Evolutionary conservation across 1,140 invertebrate species (phyloP).

Genomic region (Drosophila nasuta): DNA sequence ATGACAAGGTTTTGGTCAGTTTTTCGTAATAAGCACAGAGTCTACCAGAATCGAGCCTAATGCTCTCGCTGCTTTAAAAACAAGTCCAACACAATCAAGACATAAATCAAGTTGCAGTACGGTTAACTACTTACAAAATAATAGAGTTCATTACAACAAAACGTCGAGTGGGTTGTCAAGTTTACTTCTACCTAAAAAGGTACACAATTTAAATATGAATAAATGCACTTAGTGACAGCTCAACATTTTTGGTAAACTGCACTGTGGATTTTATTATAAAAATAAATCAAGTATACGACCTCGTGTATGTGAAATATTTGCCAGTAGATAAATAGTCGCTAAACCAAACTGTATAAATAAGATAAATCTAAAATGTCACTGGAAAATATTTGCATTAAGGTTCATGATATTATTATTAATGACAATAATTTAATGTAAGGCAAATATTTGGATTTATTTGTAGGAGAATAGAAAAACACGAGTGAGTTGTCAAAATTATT

Average conservation of each 20-base stretch:
- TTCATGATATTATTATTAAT: too few relatives aligned
- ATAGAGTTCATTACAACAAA: background rate
- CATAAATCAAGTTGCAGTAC: background rate
- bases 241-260: background rate
- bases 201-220: background rate
- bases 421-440: too few relatives aligned
- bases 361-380: too few relatives aligned
- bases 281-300: background rate
- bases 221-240: background rate
- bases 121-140: constrained; percentile 1
- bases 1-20: constrained; percentile 54
- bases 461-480: too few relatives aligned
- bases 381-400: too few relatives aligned
- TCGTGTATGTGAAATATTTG: too few relatives aligned
- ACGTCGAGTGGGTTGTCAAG: background rate
- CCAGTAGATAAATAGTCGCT: too few relatives aligned
- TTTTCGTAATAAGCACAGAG: background rate
- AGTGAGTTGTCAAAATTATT: too few relatives aligned
- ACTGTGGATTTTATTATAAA: background rate
- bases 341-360: too few relatives aligned
- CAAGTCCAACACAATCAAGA: constrained; percentile 2
- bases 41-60: background rate
- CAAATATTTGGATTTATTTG: too few relatives aligned
- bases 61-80: background rate
- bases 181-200: background rate